phyloP scores from a whole-genome alignment of 1,140 invertebrate species.

The Phenacoccus solenopsis region DNA sequence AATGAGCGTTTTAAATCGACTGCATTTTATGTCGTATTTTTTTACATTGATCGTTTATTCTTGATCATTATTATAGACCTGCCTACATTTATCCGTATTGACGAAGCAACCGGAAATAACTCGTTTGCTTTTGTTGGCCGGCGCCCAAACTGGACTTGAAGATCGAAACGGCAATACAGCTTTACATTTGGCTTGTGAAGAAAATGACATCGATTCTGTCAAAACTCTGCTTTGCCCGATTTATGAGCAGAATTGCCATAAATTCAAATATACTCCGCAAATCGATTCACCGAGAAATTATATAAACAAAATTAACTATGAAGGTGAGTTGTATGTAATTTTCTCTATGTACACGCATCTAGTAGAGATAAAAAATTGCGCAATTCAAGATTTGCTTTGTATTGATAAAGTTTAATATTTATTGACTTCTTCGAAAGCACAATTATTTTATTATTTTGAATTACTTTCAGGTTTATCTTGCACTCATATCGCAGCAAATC shows the following conservation, averaged over 20 bases:
- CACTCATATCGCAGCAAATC: background rate
- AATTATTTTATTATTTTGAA: background rate
- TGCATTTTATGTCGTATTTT: background rate
- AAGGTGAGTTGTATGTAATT: background rate
- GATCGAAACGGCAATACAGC: slow-evolving; percentile 20
- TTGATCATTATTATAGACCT: slow-evolving; percentile 15
- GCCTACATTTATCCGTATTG: slow-evolving; percentile 20
- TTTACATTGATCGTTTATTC: background rate
- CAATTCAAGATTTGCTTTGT: background rate
- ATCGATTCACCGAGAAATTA: background rate
- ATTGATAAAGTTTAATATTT: background rate
- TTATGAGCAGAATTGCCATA: background rate
- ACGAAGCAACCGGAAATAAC: slow-evolving; percentile 20
- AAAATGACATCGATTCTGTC: background rate
- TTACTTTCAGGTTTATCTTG: background rate
- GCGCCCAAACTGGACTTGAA: slow-evolving; percentile 18
- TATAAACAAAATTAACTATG: background rate
- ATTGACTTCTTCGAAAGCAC: background rate
- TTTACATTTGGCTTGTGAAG: slow-evolving; percentile 20
- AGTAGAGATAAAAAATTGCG: background rate
- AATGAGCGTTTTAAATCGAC: background rate
- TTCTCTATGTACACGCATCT: background rate
- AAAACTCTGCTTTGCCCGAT: background rate
- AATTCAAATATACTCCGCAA: background rate
- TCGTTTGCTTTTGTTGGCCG: slow-evolving; percentile 9